Conservation (phyloP, 2,113 vertebrate species). For the Puntigrus tetrazona region DNA sequence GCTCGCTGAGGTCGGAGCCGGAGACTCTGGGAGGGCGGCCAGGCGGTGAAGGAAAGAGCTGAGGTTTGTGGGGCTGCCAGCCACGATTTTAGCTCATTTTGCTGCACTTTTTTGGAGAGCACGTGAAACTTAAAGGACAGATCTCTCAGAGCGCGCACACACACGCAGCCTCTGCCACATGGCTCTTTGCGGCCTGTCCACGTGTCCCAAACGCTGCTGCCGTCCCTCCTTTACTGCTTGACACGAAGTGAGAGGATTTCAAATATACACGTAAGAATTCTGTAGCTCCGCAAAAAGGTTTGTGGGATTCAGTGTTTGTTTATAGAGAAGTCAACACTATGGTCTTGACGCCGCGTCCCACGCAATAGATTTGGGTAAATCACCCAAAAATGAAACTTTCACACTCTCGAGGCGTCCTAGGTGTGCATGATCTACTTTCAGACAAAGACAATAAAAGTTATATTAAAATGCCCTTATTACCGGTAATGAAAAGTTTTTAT, state of each 20-base stretch:
- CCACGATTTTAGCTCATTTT: background rate
- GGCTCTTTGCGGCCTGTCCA: constrained; percentile 36
- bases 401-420: no score
- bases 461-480: no score
- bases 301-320: background rate
- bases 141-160: constrained; percentile 12
- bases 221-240: background rate
- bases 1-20: constrained; percentile 7
- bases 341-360: no score
- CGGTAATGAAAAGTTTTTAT: no score
- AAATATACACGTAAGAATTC: background rate
- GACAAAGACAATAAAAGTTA: no score
- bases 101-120: background rate
- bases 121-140: constrained; percentile 5
- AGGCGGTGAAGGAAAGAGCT: constrained; percentile 27
- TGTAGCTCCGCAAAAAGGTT: background rate
- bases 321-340: no score
- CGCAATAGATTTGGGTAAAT: no score
- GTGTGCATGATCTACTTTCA: no score
- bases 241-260: background rate
- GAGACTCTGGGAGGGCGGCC: constrained; percentile 35
- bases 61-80: constrained; percentile 48
- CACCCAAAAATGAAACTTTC: no score
- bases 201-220: constrained; percentile 50
- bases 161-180: constrained; percentile 35